phyloP scores from a whole-genome alignment of 2,113 vertebrate genomes.

The Bubo bubo region DNA sequence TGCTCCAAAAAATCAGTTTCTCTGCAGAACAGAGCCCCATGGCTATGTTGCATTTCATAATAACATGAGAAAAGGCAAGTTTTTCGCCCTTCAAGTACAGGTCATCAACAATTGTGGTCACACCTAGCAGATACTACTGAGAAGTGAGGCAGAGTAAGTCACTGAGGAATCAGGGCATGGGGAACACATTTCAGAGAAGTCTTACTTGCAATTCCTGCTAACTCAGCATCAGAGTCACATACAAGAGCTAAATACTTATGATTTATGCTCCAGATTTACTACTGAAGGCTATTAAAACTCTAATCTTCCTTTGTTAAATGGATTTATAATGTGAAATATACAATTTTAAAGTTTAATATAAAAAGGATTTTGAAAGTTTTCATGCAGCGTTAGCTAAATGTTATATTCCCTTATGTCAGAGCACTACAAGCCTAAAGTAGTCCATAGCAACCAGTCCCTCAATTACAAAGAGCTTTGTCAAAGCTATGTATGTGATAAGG shows the following conservation, averaged over 20 bases:
- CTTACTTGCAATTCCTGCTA: not conserved
- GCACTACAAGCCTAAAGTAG: not conserved
- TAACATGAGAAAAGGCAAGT: not conserved
- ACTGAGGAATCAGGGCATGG: not conserved
- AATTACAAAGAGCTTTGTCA: not conserved
- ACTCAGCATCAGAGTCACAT: not conserved
- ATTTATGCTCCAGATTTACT: not conserved
- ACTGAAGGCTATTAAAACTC: not conserved
- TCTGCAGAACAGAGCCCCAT: not conserved
- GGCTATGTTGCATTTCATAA: not conserved
- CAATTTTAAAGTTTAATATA: not conserved
- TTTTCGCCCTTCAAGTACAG: not conserved
- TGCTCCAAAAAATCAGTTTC: not conserved
- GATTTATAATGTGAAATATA: not conserved
- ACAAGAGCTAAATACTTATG: not conserved
- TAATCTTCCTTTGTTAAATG: not conserved
- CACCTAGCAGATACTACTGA: not conserved
- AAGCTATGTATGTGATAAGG: not conserved
- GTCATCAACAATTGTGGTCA: not conserved
- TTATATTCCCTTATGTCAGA: not conserved
- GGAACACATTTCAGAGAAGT: not conserved
- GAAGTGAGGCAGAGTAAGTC: not conserved
- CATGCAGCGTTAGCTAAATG: not conserved
- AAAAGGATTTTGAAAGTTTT: not conserved
- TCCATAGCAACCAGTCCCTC: not conserved